These are phyloP conservation scores for Hypothenemus hampei DNA, from an alignment of 1,140 invertebrate genomes.

Conservation along the genomic window DNA sequence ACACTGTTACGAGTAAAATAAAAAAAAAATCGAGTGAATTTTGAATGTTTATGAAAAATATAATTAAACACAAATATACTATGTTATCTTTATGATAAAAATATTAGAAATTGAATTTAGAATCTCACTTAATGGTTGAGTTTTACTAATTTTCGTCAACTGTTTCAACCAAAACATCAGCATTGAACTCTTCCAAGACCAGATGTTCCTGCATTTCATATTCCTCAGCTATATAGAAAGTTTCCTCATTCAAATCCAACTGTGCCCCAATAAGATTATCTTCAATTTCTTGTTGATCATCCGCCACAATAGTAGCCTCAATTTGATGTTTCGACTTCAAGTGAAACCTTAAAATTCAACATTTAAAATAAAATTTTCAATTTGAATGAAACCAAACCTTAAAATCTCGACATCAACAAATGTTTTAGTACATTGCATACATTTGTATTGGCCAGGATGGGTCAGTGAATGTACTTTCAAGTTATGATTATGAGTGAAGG, in stretches of 20 bases:
- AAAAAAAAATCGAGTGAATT: no score
- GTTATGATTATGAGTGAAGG: slow-evolving; percentile 48
- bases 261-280: not conserved
- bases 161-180: slow-evolving; percentile 12
- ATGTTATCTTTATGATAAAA: no score
- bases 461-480: slow-evolving; percentile 35
- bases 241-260: not conserved
- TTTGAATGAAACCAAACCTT: not conserved
- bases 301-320: not conserved
- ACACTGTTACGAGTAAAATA: no score
- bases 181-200: not conserved
- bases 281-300: not conserved
- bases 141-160: no score
- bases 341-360: slow-evolving; percentile 1
- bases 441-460: slow-evolving; percentile 32
- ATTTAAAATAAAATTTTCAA: not conserved
- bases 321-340: not conserved
- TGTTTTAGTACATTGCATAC: slow-evolving; percentile 29
- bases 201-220: not conserved
- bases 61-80: no score
- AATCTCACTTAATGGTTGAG: no score
- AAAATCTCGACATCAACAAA: slow-evolving; percentile 33
- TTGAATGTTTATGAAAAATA: no score
- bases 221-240: not conserved
- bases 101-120: no score